A percentile compares a stretch with the other conserved stretches of the same genome.
Evolutionary conservation across 2,113 vertebrate species (phyloP).

Genomic region (Diadophis punctatus): DNA sequence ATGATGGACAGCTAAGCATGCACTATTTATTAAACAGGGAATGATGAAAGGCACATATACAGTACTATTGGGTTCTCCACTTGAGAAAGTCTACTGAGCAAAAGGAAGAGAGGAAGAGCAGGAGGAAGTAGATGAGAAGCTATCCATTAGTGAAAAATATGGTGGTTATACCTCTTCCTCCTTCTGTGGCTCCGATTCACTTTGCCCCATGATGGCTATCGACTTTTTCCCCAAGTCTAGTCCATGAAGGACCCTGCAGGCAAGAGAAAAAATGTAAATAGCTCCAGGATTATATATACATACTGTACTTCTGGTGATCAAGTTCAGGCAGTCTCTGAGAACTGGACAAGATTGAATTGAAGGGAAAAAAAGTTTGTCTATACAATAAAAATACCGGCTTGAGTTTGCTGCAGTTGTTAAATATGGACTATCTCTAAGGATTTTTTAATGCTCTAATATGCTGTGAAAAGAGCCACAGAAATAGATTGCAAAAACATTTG

Average conservation of each 20-base stretch:
- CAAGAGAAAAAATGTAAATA: background rate
- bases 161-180: slow-evolving; percentile 36
- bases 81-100: background rate
- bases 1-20: background rate
- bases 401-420: background rate
- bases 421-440: background rate
- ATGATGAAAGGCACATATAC: background rate
- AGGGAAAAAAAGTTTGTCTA: background rate
- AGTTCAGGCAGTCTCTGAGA: background rate
- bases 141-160: too few relatives aligned
- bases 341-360: background rate
- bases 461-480: background rate
- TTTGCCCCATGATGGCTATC: slow-evolving; percentile 46
- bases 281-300: background rate
- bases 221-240: background rate
- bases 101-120: background rate
- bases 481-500: background rate
- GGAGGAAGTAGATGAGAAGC: background rate
- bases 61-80: background rate
- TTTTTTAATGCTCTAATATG: background rate
- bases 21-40: background rate
- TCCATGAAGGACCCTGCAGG: slow-evolving; percentile 26
- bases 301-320: background rate
- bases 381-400: background rate
- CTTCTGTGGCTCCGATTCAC: slow-evolving; percentile 41